Evolutionary conservation across 2,797 vertebrate species (phyloP), one percentile per base, ranked within the genome.

Genomic region (Buphagus erythrorhynchus): DNA sequence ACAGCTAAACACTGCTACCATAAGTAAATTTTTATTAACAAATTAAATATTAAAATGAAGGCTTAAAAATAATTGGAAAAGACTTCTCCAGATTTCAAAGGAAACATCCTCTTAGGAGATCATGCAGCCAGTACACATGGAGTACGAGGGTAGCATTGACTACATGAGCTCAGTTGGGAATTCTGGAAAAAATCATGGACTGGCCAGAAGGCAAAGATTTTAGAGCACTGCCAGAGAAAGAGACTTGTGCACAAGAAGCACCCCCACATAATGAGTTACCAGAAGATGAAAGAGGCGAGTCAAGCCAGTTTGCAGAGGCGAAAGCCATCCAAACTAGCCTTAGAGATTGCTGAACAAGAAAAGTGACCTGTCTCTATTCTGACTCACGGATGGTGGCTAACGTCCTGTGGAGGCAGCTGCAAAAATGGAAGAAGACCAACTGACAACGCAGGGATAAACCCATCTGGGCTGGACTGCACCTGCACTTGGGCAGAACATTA

Each of bases 21-120:
- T 16, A 73, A 94, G 77, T 20, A 67, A 20, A 8, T 58, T 91
- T 63, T 31, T 86, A 82, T 62, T 84, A 77, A 90, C 75, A 89
- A 71, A 58, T 75, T 31, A 84, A 94, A 93, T 31, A 89, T 74
- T 42, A 84, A 96, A 95, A 92, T 59, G 10, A 71, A 67, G 54
- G 52, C 88, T 92, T 77, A 45, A 67, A 88, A 87, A 88, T 26
- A 94, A 86, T 45, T 9, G 38, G 57, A 83, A 90, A 76, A 82
- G 45, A 88, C 67, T 95, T 65, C 59, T 96, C 81, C 65, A 93
- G 51, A 67, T 89, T 61, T 55, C 25, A 35, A 26, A 55, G 35
- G 17, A 40, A 69, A 22, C 40, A 62, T 46, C 13, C 20, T 20
- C 20, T 12, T 4, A 6, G 46, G 11, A 46, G 14, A 55, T 22